Base-by-base conservation (phyloP, 1,140 invertebrate genomes). In the Popillia japonica region DNA sequence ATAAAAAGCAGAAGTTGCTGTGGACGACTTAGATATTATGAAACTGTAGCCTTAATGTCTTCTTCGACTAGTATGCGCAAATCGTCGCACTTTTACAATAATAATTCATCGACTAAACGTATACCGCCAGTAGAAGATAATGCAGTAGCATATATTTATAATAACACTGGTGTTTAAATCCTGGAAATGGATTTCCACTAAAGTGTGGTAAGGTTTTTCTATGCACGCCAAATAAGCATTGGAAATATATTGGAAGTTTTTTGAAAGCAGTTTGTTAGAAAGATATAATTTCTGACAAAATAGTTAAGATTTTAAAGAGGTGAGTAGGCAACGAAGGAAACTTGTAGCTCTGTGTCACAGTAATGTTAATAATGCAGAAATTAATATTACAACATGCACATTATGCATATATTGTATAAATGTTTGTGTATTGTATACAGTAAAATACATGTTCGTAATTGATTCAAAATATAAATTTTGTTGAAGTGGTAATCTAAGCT, bases 1-100 rank as follows among this genome's bases (percentile, higher is more conserved):
- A 90, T 98, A 0, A 94, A 95, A 85, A 95, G 94, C 80, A 90
- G 93, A 40, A 92, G 92, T 78, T 96, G 95, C 87, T 96, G 95
- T 84, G 94, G 94, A 6, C 90, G 94, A 61, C 88, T 96, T 34
- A 90, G 94, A 41, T 95, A 93, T 83, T 95, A 96, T 84, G 94
- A 95, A 85, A 94, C 94, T 0, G 93, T 95, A 0, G 93, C 94
- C 7, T 90, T 95, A 83, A 94, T 94, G 88, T 95, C 94, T 0
- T 95, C 94, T 0, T 94, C 94, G 27, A 94, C 94, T 0, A 94
- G 92, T 79, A 94, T 94, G 84, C 89, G 93, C 77, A 94, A 94
- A 82, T 94, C 93, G n/a, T 95, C 93, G 42, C 94, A 94, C 81
- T 95, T 95, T 86, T 91, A 93, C 75, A 90, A 91, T 78, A 90